Evolutionary conservation across 2,797 vertebrate species (phyloP).

Genomic region (Menidia menidia): DNA sequence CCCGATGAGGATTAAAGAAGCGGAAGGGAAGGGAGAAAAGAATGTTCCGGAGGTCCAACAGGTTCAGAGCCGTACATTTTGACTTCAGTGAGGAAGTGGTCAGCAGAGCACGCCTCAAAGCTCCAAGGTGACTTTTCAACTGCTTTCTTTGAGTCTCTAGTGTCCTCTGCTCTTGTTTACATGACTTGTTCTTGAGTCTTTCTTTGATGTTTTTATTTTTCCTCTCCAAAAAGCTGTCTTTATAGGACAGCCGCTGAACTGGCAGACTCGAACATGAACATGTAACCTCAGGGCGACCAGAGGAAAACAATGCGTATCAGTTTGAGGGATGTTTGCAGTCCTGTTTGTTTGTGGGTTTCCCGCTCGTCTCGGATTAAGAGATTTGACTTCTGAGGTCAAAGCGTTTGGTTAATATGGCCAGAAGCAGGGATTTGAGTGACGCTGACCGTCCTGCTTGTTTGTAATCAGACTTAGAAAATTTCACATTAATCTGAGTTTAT

Average conservation of each 20-base stretch:
- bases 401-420: conserved; percentile 22
- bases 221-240: background rate
- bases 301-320: no score
- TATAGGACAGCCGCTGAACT: no score
- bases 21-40: conserved; percentile 26
- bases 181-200: background rate
- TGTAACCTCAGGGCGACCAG: no score
- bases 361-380: conserved; percentile 45
- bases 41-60: conserved; percentile 71
- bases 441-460: conserved; percentile 16
- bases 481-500: conserved; percentile 53
- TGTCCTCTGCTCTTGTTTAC: background rate
- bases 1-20: conserved; percentile 34
- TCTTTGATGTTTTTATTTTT: background rate
- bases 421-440: conserved; percentile 52
- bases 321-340: background rate
- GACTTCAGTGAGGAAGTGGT: conserved; percentile 82
- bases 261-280: background rate
- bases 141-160: background rate
- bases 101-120: conserved; percentile 51
- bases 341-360: background rate
- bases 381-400: conserved; percentile 36
- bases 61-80: conserved; percentile 73
- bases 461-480: conserved; percentile 47
- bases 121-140: conserved; percentile 69